These are phyloP conservation scores for Diuraphis noxia DNA, from an alignment of 1,140 invertebrate genomes.

Conservation along the genomic window DNA sequence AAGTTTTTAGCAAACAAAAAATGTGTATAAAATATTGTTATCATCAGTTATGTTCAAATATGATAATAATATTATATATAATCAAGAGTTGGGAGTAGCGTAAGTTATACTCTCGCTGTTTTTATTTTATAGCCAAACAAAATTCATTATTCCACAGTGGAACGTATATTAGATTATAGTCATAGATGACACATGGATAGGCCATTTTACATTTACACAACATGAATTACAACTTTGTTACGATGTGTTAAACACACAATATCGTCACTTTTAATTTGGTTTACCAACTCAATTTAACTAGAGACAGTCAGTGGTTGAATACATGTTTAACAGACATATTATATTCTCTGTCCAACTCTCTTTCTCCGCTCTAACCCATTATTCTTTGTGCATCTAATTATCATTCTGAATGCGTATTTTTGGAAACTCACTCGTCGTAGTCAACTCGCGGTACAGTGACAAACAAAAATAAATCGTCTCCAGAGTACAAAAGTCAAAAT, in stretches of 20 bases:
- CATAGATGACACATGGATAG: background rate
- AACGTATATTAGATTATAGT: background rate
- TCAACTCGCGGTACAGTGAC: background rate
- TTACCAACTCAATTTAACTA: conserved; percentile 38
- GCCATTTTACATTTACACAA: background rate
- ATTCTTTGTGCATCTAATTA: background rate
- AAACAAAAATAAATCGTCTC: background rate
- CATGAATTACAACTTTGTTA: background rate
- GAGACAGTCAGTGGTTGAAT: too few species aligned
- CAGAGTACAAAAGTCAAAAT: background rate
- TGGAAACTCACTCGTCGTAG: background rate
- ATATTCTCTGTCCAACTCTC: background rate
- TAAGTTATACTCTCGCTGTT: background rate
- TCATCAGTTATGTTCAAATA: background rate
- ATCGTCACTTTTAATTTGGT: conserved; percentile 1
- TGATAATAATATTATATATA: background rate
- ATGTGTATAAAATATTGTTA: background rate
- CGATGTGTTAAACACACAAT: background rate
- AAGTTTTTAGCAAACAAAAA: background rate
- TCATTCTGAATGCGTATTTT: background rate
- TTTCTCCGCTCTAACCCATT: background rate
- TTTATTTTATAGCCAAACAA: background rate
- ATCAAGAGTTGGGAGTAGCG: background rate
- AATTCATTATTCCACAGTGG: background rate
- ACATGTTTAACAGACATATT: background rate